phyloP scores from a whole-genome alignment of 2,888 invertebrate species.

The Diarsia rubi region DNA sequence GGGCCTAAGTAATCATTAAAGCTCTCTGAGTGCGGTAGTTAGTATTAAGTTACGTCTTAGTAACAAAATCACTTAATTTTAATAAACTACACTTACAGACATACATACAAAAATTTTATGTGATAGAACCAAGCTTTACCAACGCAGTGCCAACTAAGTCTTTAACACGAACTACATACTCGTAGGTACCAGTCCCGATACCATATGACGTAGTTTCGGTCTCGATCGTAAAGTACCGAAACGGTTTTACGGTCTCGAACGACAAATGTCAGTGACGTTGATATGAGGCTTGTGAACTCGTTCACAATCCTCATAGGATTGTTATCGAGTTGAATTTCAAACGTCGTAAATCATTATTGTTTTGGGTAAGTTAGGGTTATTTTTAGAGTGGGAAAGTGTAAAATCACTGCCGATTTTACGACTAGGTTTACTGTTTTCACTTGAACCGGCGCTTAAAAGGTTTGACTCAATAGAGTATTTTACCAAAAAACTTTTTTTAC shows the following conservation, averaged over 20 bases:
- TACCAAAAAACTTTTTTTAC: too few species aligned
- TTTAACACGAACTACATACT: background rate
- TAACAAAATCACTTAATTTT: background rate
- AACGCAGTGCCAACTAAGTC: slow-evolving; percentile 14
- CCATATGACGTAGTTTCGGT: slow-evolving; percentile 14
- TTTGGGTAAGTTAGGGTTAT: background rate
- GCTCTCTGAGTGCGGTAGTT: too few species aligned
- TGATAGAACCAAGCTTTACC: background rate
- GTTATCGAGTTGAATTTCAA: slow-evolving; percentile 29
- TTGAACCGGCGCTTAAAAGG: background rate
- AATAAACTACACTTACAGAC: background rate
- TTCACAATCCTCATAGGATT: too few species aligned
- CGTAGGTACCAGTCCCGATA: slow-evolving; percentile 1
- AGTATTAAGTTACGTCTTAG: too few species aligned
- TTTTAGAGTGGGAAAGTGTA: background rate
- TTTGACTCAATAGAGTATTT: too few species aligned
- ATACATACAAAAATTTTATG: background rate
- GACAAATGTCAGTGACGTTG: slow-evolving; percentile 43
- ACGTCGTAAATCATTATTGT: slow-evolving; percentile 24
- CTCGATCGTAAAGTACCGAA: slow-evolving; percentile 30
- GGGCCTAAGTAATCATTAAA: too few species aligned
- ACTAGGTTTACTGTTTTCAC: background rate
- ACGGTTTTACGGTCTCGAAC: slow-evolving; percentile 19
- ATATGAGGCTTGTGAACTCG: slow-evolving; percentile 11
- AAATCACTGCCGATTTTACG: background rate